Percentiles rank a stretch among this genome's conserved stretches.
These are phyloP conservation scores for Suillia variegata DNA, from an alignment of 2,888 invertebrate genomes.

Conservation along the genomic window DNA sequence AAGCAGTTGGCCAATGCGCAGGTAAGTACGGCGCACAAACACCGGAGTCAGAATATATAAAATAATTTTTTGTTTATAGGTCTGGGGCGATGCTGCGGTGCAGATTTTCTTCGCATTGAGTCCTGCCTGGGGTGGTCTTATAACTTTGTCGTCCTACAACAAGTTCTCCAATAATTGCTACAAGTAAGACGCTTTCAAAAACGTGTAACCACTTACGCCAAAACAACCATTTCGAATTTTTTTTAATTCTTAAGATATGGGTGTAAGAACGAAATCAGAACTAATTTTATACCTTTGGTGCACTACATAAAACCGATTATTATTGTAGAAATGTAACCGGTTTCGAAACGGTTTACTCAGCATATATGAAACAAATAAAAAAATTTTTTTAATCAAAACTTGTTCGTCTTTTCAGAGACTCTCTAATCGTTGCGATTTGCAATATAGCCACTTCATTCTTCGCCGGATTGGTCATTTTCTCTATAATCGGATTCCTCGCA, in stretches of 20 bases:
- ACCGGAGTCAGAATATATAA: too few species aligned
- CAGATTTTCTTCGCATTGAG: constrained; percentile 88
- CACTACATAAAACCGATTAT: too few species aligned
- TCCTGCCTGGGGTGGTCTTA: constrained; percentile 85
- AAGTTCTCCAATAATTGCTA: constrained; percentile 83
- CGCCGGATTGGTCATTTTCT: constrained; percentile 80
- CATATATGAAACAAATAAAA: too few species aligned
- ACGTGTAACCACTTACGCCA: too few species aligned
- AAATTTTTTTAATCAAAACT: too few species aligned
- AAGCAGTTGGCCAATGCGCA: constrained; percentile 74
- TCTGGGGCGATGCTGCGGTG: constrained; percentile 83
- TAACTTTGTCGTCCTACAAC: constrained; percentile 84
- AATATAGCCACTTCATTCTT: constrained; percentile 82
- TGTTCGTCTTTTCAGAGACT: constrained; percentile 72
- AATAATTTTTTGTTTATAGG: constrained; percentile 58
- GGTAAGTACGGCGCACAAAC: too few species aligned
- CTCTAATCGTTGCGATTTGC: constrained; percentile 76
- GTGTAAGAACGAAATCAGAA: neutral
- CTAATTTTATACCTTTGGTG: neutral
- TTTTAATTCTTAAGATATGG: too few species aligned
- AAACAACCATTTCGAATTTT: neutral
- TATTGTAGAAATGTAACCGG: too few species aligned
- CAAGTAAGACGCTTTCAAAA: too few species aligned
- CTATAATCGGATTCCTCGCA: constrained; percentile 81
- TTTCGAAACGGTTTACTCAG: too few species aligned